phyloP scores from a whole-genome alignment of 2,888 invertebrate genomes.

The Neoitamus cyanurus region DNA sequence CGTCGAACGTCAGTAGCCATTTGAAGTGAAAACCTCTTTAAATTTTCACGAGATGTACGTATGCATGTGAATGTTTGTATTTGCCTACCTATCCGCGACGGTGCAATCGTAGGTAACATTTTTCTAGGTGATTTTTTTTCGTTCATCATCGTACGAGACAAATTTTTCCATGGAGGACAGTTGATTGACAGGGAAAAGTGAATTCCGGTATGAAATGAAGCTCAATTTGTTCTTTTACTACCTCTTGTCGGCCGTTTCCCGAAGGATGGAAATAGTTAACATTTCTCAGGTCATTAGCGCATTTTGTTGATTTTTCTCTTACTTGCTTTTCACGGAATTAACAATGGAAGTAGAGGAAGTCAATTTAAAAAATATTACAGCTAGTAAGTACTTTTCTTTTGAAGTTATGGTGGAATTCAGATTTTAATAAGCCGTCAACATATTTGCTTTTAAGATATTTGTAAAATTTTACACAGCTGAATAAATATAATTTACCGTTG shows the following conservation, averaged over 20 bases:
- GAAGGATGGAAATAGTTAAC: neutral
- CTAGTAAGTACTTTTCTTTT: neutral
- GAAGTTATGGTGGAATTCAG: neutral
- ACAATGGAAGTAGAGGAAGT: neutral
- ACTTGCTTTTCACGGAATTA: neutral
- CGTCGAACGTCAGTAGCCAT: neutral
- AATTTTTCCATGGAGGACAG: neutral
- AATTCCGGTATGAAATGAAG: slow-evolving; percentile 10
- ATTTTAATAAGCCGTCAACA: neutral
- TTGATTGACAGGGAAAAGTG: slow-evolving; percentile 11
- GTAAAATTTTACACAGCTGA: too few relatives aligned
- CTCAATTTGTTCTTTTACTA: neutral
- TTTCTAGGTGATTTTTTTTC: neutral
- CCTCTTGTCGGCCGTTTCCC: neutral
- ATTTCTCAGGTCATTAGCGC: neutral
- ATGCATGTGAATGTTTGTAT: neutral
- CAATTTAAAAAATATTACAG: neutral
- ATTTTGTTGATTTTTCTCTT: neutral
- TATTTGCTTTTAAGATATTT: too few relatives aligned
- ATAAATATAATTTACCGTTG: too few relatives aligned
- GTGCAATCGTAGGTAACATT: neutral
- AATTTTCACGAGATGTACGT: neutral
- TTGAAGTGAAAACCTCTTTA: neutral
- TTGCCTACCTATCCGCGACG: neutral
- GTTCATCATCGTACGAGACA: neutral